Base-by-base conservation (phyloP, 1,140 invertebrate genomes). In the Cyphomyrmex costatus region DNA sequence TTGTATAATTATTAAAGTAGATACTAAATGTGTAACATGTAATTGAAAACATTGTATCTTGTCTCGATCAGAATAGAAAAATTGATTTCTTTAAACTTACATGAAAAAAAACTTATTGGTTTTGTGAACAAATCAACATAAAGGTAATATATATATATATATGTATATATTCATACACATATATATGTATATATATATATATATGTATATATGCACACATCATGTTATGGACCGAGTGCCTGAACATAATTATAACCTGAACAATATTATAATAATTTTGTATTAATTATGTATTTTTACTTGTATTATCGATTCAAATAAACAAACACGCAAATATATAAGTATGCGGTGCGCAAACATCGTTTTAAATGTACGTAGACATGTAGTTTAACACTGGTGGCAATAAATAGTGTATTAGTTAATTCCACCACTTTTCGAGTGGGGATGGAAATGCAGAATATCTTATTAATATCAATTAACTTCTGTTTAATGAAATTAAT, bases 291-390 rank as follows among this genome's bases (percentile, higher is more conserved):
- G 30, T 24, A 16, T 14, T 60, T 0, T 58, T 58, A 33, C 33
- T 74, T 58, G n/a, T 56, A 73, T 73, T 56, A 73, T 58, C 14
- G 21, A 36, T 14, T 58, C 70, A n/a, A 58, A 74, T 56, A 24
- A 74, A 53, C 3, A 36, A 61, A 24, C 21, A 36, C 3, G 16
- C 7, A 49, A 51, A 66, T 85, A 12, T 79, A 85, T 21, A 30
- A 63, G 63, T 63, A 66, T 46, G 60, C 19, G 42, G 30, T 10
- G n/a, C 33, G 30, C 68, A 68, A 27, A 27, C 7, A 21, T 19
- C 42, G 60, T 56, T 85, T 85, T 78, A 79, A 56, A 33, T 79
- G 24, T 79, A 36, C 12, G 74, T 85, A 85, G 73, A 42, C 19
- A 61, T 21, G 4, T 66, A 66, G 49, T 16, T 66, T 63, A 53